Evolutionary conservation across 1,140 invertebrate genomes (phyloP).

Genomic region (Chironomus tepperi): DNA sequence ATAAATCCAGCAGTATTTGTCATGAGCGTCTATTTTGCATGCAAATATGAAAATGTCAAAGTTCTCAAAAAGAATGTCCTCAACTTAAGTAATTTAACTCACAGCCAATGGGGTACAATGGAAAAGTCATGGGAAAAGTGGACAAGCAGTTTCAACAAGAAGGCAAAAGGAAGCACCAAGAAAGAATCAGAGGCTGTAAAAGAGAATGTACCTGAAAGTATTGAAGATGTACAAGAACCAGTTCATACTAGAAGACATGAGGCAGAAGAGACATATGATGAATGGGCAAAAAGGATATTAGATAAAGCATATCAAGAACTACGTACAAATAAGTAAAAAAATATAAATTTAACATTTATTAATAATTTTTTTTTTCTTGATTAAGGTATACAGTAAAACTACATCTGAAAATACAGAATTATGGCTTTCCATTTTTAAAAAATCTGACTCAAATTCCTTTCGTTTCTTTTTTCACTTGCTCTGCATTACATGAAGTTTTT

Average conservation of each 20-base stretch:
- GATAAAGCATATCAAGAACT: neutral
- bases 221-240: neutral
- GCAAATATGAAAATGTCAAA: neutral
- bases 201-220: neutral
- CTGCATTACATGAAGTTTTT: too few relatives aligned
- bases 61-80: neutral
- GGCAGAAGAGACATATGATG: neutral
- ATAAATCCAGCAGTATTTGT: neutral
- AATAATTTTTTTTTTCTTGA: neutral
- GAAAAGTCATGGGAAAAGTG: neutral
- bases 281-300: neutral
- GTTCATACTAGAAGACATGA: neutral
- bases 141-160: neutral
- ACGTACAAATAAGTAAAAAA: neutral
- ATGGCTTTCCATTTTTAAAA: neutral
- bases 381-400: neutral
- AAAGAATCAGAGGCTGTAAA: neutral
- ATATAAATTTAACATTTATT: neutral
- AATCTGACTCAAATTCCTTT: neutral
- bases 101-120: neutral
- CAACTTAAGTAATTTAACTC: neutral
- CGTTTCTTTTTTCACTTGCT: neutral
- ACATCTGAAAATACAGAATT: conserved; percentile 5
- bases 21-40: conserved; percentile 1
- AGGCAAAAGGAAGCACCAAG: neutral